Conservation (phyloP, 2,113 vertebrate genomes). For the Pseudolaguvia tuberculata region DNA sequence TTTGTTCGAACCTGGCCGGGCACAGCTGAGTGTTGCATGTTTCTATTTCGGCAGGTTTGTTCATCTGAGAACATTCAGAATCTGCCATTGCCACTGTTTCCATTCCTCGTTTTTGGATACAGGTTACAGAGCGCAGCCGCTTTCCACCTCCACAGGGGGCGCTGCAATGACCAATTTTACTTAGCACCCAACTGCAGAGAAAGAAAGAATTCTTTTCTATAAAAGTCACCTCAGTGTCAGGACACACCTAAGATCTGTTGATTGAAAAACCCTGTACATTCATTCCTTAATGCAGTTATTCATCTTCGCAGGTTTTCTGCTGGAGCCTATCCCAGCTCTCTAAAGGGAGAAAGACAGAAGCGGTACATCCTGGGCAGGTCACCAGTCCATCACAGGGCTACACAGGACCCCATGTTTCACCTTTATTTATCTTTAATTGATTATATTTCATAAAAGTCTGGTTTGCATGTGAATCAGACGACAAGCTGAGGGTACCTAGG, state of each 20-base stretch:
- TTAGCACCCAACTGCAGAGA: slow-evolving; percentile 63
- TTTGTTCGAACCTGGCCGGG: slow-evolving; percentile 56
- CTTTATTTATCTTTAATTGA: background rate
- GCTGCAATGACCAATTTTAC: slow-evolving; percentile 64
- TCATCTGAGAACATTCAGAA: slow-evolving; percentile 39
- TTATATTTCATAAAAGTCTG: background rate
- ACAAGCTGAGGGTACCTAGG: slow-evolving; percentile 60
- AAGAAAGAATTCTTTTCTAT: background rate
- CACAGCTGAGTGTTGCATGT: slow-evolving; percentile 64
- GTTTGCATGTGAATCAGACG: background rate
- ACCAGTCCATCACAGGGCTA: no score
- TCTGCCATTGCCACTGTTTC: slow-evolving; percentile 44
- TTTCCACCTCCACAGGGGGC: slow-evolving; percentile 63
- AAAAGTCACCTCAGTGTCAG: no score
- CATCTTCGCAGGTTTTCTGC: no score
- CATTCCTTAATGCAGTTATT: no score
- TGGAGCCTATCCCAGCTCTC: no score
- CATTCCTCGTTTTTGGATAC: slow-evolving; percentile 55
- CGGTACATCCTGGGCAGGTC: no score
- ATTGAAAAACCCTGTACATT: no score
- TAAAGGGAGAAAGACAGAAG: no score
- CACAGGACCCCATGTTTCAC: no score
- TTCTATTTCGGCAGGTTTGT: slow-evolving; percentile 42
- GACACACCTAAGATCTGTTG: no score
- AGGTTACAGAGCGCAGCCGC: slow-evolving; percentile 58